phyloP scores from a whole-genome alignment of 2,113 vertebrate genomes.

The Mormoops blainvillei region DNA sequence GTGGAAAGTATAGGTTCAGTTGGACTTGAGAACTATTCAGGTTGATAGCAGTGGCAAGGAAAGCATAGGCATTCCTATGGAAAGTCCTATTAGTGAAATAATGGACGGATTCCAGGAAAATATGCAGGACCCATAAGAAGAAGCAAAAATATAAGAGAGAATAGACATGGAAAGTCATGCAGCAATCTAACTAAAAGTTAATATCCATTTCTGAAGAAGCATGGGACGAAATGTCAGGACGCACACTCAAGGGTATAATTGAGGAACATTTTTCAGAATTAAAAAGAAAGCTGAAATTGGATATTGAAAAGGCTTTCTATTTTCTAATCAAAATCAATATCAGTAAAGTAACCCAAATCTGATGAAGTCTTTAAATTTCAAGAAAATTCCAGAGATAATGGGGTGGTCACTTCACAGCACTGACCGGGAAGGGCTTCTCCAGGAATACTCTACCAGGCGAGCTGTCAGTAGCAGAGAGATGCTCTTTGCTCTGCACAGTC shows the following conservation, averaged over 20 bases:
- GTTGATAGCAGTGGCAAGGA: not conserved
- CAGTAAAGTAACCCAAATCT: not conserved
- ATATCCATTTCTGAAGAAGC: not conserved
- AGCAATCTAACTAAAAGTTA: not conserved
- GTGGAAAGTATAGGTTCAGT: not conserved
- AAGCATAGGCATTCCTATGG: not conserved
- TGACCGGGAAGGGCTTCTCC: not conserved
- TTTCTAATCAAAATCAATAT: not conserved
- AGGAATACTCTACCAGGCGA: not conserved
- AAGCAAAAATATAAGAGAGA: not conserved
- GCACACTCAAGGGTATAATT: not conserved
- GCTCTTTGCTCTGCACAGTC: not conserved
- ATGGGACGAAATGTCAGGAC: not conserved
- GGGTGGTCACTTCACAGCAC: not conserved
- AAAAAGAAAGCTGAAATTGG: not conserved
- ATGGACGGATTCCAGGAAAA: not conserved
- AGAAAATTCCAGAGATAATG: not conserved
- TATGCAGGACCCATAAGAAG: not conserved
- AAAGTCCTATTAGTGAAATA: not conserved
- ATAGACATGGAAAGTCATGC: not conserved
- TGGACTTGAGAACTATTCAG: not conserved
- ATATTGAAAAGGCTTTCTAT: not conserved
- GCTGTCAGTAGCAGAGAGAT: not conserved
- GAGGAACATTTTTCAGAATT: not conserved
- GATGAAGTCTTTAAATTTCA: not conserved